phyloP scores from a whole-genome alignment of 53 echinoderm and acorn worm species.

The Stichopus horrens region DNA sequence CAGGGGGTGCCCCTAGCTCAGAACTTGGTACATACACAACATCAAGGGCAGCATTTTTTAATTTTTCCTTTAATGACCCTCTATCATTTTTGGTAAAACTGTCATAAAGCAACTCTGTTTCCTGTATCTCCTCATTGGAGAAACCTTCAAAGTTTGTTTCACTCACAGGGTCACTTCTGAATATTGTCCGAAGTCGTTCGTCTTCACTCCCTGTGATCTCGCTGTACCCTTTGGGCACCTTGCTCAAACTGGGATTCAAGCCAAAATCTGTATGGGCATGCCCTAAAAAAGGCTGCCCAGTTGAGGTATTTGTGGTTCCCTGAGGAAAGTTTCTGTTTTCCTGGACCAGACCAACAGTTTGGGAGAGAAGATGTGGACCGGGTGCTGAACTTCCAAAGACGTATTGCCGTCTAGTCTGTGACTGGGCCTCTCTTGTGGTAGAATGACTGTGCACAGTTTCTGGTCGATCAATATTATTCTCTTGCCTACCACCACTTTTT shows the following conservation, averaged over 20 bases:
- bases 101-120: slow-evolving; percentile 53
- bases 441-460: slow-evolving; percentile 9
- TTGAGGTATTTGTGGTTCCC: slow-evolving; percentile 39
- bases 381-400: slow-evolving; percentile 15
- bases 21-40: slow-evolving; percentile 82
- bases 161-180: slow-evolving; percentile 26
- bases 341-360: background rate
- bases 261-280: slow-evolving; percentile 50
- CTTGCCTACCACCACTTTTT: background rate
- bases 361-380: background rate
- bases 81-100: slow-evolving; percentile 48
- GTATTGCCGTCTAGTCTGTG: background rate
- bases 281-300: slow-evolving; percentile 46
- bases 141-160: slow-evolving; percentile 73
- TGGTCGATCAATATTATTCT: background rate
- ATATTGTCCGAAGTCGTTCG: slow-evolving; percentile 24
- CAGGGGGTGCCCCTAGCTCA: slow-evolving; percentile 54
- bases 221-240: background rate
- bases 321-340: slow-evolving; percentile 42
- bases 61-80: slow-evolving; percentile 35
- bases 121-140: slow-evolving; percentile 71
- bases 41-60: slow-evolving; percentile 78
- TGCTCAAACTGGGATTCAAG: slow-evolving; percentile 18
- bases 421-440: background rate
- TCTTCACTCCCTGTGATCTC: slow-evolving; percentile 41